Evolutionary conservation across 2,113 vertebrate genomes (phyloP).

Genomic region (Pomatorhinus ruficollis): DNA sequence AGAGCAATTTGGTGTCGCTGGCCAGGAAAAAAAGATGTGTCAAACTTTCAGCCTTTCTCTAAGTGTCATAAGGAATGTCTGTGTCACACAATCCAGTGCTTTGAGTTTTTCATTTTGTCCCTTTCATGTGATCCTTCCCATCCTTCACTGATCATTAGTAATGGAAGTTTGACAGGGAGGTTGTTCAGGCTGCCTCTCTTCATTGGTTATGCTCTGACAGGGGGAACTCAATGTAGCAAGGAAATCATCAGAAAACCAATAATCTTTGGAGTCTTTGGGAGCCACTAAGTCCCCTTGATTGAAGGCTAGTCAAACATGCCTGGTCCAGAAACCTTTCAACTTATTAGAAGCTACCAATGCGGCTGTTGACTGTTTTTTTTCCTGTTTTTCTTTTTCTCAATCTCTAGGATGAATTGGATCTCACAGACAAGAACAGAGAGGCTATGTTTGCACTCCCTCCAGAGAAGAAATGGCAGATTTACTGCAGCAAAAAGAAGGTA

Average conservation of each 20-base stretch:
- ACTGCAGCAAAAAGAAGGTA: constrained; percentile 99
- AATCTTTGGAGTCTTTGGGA: neutral
- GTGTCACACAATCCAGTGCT: neutral
- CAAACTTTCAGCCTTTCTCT: neutral
- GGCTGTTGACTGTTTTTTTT: neutral
- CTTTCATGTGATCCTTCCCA: neutral
- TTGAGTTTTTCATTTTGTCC: neutral
- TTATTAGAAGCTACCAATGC: neutral
- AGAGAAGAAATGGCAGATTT: constrained; percentile 99
- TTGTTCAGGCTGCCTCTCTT: neutral
- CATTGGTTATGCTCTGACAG: neutral
- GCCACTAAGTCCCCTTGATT: neutral
- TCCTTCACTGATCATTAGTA: neutral
- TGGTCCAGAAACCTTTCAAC: neutral
- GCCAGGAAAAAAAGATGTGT: neutral
- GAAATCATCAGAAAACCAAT: neutral
- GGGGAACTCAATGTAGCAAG: neutral
- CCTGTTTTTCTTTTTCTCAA: neutral
- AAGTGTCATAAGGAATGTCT: neutral
- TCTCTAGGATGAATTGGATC: constrained; percentile 93
- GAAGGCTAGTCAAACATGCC: neutral
- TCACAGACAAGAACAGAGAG: constrained; percentile 96
- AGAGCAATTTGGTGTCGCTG: neutral
- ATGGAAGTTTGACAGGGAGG: neutral
- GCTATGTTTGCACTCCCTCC: constrained; percentile 95